Evolutionary conservation across 2,888 invertebrate genomes (phyloP).

Genomic region (Tipula helvola): DNA sequence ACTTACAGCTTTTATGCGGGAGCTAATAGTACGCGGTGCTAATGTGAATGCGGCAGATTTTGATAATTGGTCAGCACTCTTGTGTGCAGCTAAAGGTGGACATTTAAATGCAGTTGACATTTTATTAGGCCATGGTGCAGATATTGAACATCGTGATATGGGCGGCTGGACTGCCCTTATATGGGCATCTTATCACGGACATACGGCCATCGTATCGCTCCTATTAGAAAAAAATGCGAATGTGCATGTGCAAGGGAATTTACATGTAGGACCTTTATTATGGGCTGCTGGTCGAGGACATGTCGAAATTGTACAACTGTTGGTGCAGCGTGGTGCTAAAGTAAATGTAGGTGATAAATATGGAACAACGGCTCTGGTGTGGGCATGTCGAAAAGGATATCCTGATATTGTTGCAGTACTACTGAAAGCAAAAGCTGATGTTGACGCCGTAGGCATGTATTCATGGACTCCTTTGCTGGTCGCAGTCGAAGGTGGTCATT

Average conservation of each 20-base stretch:
- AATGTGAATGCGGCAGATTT: conserved; percentile 85
- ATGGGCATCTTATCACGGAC: conserved; percentile 95
- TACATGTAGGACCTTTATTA: conserved; percentile 75
- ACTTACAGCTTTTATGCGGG: conserved; percentile 66
- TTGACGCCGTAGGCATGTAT: conserved; percentile 92
- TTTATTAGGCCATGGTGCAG: conserved; percentile 72
- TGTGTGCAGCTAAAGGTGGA: conserved; percentile 85
- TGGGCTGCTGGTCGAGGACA: conserved; percentile 94
- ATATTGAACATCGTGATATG: conserved; percentile 76
- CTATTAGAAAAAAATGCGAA: conserved; percentile 81
- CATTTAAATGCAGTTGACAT: conserved; percentile 67
- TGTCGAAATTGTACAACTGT: conserved; percentile 66
- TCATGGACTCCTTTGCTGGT: conserved; percentile 85
- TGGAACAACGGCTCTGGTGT: conserved; percentile 90
- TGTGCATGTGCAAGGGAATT: conserved; percentile 90
- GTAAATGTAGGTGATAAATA: conserved; percentile 92
- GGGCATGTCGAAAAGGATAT: conserved; percentile 90
- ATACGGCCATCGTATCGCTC: conserved; percentile 58
- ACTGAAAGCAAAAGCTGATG: conserved; percentile 73
- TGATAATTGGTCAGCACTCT: conserved; percentile 86
- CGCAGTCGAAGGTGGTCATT: conserved; percentile 52
- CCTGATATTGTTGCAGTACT: conserved; percentile 69
- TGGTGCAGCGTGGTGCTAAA: conserved; percentile 80
- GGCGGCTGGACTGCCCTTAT: conserved; percentile 95
- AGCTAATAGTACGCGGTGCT: conserved; percentile 78